These are phyloP conservation scores for Nymphalis io DNA, from an alignment of 1,140 invertebrate species.

Conservation along the genomic window DNA sequence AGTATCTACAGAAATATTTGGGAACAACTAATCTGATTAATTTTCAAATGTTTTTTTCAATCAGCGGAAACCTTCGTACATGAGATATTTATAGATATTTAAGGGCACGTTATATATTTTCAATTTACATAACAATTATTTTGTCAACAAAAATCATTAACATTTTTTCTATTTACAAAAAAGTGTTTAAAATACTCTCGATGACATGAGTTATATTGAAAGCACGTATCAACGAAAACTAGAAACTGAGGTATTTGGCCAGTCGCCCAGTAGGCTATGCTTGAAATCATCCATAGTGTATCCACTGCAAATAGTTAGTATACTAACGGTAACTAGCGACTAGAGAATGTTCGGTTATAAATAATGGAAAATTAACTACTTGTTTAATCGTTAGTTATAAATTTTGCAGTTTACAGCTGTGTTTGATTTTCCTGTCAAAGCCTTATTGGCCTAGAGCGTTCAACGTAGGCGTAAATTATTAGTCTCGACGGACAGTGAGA, in stretches of 20 bases:
- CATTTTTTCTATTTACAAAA: background rate
- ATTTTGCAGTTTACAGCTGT: slow-evolving; percentile 24
- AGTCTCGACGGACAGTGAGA: slow-evolving; percentile 20
- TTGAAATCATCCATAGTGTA: slow-evolving; percentile 19
- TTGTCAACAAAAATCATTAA: too few relatives aligned
- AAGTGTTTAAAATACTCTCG: slow-evolving; percentile 2
- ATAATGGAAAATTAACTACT: slow-evolving; percentile 5
- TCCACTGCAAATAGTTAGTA: slow-evolving; percentile 20
- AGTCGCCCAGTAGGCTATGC: slow-evolving; percentile 35
- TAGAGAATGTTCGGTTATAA: slow-evolving; percentile 1
- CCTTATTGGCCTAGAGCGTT: slow-evolving; percentile 20
- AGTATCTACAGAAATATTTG: too few relatives aligned
- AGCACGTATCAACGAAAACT: slow-evolving; percentile 24
- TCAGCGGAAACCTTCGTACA: too few relatives aligned
- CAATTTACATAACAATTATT: too few relatives aligned
- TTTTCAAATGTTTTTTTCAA: too few relatives aligned
- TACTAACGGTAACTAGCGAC: slow-evolving; percentile 1
- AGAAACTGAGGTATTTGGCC: slow-evolving; percentile 35
- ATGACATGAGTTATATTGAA: slow-evolving; percentile 23
- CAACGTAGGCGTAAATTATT: slow-evolving; percentile 39
- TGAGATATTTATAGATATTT: too few relatives aligned
- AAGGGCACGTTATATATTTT: too few relatives aligned
- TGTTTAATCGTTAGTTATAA: slow-evolving; percentile 12
- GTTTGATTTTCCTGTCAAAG: slow-evolving; percentile 32
- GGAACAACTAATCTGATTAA: too few relatives aligned